Percentiles rank a stretch among this genome's conserved stretches.
Evolutionary conservation across 2,888 invertebrate species (phyloP).

Genomic region (Amphimallon solstitiale): DNA sequence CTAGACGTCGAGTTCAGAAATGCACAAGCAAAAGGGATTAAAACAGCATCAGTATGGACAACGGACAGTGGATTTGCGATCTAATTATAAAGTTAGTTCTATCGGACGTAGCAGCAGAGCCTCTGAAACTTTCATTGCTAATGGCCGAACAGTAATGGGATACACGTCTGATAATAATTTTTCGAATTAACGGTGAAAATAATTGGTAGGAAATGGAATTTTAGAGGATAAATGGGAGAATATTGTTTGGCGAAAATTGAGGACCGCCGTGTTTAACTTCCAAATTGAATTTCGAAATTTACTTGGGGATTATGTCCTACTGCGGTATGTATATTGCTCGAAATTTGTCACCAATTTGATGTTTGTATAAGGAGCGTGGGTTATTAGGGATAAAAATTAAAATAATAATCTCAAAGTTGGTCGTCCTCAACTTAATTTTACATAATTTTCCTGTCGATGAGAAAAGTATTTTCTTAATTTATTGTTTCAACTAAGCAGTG

Average conservation of each 20-base stretch:
- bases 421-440: too few species aligned
- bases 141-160: conserved; percentile 38
- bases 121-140: conserved; percentile 38
- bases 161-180: conserved; percentile 36
- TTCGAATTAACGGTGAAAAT: conserved; percentile 32
- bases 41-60: conserved; percentile 10
- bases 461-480: too few species aligned
- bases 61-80: conserved; percentile 50
- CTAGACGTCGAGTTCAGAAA: conserved; percentile 43
- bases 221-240: conserved; percentile 1
- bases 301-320: conserved; percentile 27
- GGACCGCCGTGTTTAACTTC: conserved; percentile 24
- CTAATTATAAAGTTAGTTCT: conserved; percentile 55
- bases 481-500: too few species aligned
- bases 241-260: conserved; percentile 25
- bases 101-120: conserved; percentile 7
- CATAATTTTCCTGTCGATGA: too few species aligned
- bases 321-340: not conserved
- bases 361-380: too few species aligned
- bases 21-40: conserved; percentile 44
- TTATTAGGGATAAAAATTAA: too few species aligned
- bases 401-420: too few species aligned
- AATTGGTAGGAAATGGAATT: conserved; percentile 28
- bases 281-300: conserved; percentile 32
- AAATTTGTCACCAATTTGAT: too few species aligned